phyloP scores from a whole-genome alignment of 1,140 invertebrate species.

The Lethocerus indicus region DNA sequence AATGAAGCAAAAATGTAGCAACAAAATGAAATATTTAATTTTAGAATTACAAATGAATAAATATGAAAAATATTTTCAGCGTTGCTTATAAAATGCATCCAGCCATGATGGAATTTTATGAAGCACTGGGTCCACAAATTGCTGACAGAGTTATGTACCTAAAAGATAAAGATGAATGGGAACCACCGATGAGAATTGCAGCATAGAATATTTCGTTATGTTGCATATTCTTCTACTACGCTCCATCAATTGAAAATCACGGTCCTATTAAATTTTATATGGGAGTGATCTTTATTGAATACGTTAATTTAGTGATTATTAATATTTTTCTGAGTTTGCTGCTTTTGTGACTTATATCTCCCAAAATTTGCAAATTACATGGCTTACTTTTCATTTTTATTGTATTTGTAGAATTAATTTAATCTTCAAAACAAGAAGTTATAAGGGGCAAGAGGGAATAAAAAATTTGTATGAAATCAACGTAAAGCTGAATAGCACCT shows the following conservation, averaged over 20 bases:
- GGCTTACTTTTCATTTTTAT: too few relatives aligned
- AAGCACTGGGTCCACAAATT: constrained; percentile 18
- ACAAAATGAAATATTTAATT: not conserved
- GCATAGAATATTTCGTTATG: constrained; percentile 4
- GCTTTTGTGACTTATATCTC: too few relatives aligned
- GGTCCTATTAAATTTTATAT: too few relatives aligned
- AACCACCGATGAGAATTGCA: constrained; percentile 5
- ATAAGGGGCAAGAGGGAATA: too few relatives aligned
- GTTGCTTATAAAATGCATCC: constrained; percentile 21
- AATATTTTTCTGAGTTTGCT: too few relatives aligned
- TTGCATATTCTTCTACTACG: too few relatives aligned
- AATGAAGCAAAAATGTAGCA: not conserved
- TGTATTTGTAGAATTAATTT: too few relatives aligned
- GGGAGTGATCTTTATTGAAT: too few relatives aligned
- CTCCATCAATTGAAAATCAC: too few relatives aligned
- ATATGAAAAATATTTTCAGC: constrained; percentile 13
- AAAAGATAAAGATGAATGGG: constrained; percentile 15
- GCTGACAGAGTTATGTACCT: constrained; percentile 20
- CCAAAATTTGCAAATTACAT: too few relatives aligned
- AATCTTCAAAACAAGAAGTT: too few relatives aligned
- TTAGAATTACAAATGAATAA: not conserved
- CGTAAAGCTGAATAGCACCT: constrained; percentile 1
- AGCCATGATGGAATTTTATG: constrained; percentile 21
- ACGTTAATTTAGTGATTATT: too few relatives aligned
- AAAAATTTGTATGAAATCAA: not conserved